phyloP scores from a whole-genome alignment of 1,140 invertebrate genomes.

The Calephelis nemesis region DNA sequence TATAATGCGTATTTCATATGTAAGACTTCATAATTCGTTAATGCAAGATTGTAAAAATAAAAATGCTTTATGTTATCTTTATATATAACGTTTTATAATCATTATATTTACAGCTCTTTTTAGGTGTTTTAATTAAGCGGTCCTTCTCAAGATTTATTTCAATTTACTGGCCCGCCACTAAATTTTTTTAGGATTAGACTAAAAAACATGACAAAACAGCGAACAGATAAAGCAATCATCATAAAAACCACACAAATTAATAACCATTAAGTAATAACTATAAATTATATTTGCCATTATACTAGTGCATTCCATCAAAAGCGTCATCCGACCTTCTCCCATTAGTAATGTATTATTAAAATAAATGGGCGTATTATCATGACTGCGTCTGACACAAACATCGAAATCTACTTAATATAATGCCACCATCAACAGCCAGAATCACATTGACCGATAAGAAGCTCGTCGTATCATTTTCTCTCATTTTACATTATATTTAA shows the following conservation, averaged over 20 bases:
- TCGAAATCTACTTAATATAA: slow-evolving; percentile 77
- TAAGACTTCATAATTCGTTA: no score
- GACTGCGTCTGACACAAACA: slow-evolving; percentile 69
- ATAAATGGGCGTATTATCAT: slow-evolving; percentile 74
- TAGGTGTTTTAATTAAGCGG: no score
- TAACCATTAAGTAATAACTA: neutral
- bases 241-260: neutral
- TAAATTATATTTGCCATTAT: neutral
- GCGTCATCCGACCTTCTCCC: slow-evolving; percentile 45
- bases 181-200: no score
- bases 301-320: slow-evolving; percentile 17
- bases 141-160: no score
- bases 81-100: no score
- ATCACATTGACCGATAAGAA: slow-evolving; percentile 59
- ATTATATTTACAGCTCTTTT: no score
- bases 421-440: slow-evolving; percentile 60
- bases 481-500: slow-evolving; percentile 22
- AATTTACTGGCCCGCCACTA: no score
- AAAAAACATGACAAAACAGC: no score
- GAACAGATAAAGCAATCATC: no score
- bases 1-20: no score
- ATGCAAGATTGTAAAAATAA: no score
- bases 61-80: no score
- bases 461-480: slow-evolving; percentile 29
- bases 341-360: slow-evolving; percentile 68